A percentile compares a stretch with the other conserved stretches of the same genome.
phyloP scores from a whole-genome alignment of 2,797 vertebrate species.

The Peromyscus eremicus region DNA sequence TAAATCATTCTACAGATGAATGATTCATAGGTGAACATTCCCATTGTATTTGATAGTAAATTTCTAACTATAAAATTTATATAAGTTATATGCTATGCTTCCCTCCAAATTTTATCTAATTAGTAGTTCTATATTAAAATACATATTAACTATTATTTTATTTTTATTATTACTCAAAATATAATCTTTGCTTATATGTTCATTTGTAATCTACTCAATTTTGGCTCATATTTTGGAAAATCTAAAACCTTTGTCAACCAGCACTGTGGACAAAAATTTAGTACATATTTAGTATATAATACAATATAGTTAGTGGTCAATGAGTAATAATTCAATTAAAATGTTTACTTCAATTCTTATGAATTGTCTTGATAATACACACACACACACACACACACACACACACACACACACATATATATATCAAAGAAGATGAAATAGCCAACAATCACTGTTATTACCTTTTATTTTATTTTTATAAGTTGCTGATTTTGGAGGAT shows the following conservation, averaged over 20 bases:
- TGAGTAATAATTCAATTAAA: neutral
- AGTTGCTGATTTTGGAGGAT: neutral
- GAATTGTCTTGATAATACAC: neutral
- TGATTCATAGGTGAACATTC: neutral
- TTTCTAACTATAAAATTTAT: neutral
- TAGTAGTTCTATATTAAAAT: neutral
- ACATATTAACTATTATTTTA: neutral
- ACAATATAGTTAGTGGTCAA: neutral
- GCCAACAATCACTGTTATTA: neutral
- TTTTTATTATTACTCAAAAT: neutral
- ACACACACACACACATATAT: neutral
- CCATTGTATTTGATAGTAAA: neutral
- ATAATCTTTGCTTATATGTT: neutral
- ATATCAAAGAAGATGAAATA: neutral
- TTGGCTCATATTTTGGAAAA: neutral
- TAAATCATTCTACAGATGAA: neutral
- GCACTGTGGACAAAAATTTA: neutral
- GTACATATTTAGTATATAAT: neutral
- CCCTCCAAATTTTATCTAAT: rapidly evolving
- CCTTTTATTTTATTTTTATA: neutral
- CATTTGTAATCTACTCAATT: neutral
- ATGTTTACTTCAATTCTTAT: neutral
- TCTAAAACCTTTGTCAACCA: neutral
- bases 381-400: too few species aligned
- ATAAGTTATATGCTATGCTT: neutral